Conservation (phyloP, 1,140 invertebrate genomes). For the Ceratina calcarata region DNA sequence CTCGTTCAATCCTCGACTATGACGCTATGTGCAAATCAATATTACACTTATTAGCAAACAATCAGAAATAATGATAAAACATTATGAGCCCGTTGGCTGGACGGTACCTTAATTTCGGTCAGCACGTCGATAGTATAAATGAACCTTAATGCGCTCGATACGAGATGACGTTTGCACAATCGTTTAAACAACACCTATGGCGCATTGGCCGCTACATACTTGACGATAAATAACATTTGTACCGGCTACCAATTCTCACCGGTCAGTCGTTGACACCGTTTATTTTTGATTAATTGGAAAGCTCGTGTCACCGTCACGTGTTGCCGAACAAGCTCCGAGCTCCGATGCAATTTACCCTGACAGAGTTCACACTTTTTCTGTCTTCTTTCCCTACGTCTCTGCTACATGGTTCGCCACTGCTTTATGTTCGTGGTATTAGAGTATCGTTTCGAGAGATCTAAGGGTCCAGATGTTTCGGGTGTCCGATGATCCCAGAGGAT, state of each 20-base stretch:
- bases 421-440: too few relatives aligned
- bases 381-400: conserved; percentile 5
- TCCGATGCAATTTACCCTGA: conserved; percentile 51
- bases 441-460: not conserved
- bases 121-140: too few relatives aligned
- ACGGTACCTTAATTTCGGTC: too few relatives aligned
- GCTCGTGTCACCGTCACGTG: conserved; percentile 58
- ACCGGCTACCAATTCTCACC: conserved; percentile 50
- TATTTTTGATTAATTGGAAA: conserved; percentile 67
- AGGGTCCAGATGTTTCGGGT: conserved; percentile 12
- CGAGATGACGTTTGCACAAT: conserved; percentile 52
- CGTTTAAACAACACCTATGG: conserved; percentile 56
- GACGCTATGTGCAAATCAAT: too few relatives aligned
- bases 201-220: conserved; percentile 33
- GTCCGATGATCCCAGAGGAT: not conserved
- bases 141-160: conserved; percentile 25
- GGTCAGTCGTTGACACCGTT: conserved; percentile 56
- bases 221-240: conserved; percentile 65
- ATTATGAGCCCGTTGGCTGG: too few relatives aligned
- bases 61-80: too few relatives aligned
- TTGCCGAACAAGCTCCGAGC: conserved; percentile 32
- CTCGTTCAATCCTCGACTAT: too few relatives aligned
- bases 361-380: conserved; percentile 50
- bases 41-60: too few relatives aligned
- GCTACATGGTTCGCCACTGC: not conserved